Base-by-base conservation (phyloP, 2,113 vertebrate genomes). In the Alouatta palliata region DNA sequence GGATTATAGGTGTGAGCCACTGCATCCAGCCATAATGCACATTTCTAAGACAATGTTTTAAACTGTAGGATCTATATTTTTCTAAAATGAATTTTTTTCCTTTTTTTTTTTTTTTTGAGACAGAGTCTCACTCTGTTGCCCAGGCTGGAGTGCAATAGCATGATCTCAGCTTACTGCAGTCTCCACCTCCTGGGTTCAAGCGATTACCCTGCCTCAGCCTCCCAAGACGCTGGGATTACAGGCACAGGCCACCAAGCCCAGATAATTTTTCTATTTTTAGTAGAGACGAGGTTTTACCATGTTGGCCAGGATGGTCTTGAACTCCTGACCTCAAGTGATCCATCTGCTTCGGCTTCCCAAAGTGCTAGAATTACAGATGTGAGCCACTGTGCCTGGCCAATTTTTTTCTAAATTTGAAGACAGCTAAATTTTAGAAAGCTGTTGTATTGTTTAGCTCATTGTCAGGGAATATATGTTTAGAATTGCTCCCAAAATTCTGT, bases 401-500 rank as follows among this genome's bases (percentile, higher is more conserved):
- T 64, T 64, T 64, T 64, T 64, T 64, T 32, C 61, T 30, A 56
- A 96, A 87, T 83, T 45, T 37, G n/a, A 32, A 40, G n/a, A 14
- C 40, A 61, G 37, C 68, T 93, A 43, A 75, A 93, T 61, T 93
- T 97, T 88, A 70, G 77, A 96, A 97, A 84, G 94, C 81, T 79
- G 14, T 85, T 89, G 13, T 54, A 43, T 71, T 92, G 52, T 66
- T 88, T 40, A 92, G 71, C 83, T 97, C 19, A 43, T 96, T 95
- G 49, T 96, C 43, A 85, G 43, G 37, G 35, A 40, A 91, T 96
- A 30, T 97, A 45, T 68, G 90, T 97, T 96, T 87, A 83, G 47
- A 96, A 95, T 94, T 95, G 43, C 49, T 21, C 49, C 76, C 73
- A 61, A 96, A 89, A 71, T 95, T 97, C 43, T 96, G 56, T 71